Percentiles rank a stretch among this genome's conserved stretches.
Conservation (phyloP, 2,113 vertebrate genomes). For the Gopherus evgoodei region DNA sequence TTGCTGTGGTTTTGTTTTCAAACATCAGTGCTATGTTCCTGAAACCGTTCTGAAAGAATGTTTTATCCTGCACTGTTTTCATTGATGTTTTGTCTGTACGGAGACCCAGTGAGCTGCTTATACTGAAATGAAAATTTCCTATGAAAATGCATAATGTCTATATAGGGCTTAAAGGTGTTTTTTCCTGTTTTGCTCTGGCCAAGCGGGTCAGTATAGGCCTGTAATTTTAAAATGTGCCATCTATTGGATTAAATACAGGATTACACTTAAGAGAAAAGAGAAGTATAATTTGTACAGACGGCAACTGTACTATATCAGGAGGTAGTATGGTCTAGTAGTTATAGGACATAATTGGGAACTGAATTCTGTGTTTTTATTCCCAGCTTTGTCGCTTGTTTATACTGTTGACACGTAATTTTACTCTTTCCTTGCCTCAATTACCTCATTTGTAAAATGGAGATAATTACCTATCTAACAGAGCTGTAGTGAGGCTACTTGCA, state of each 20-base stretch:
- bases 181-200: background rate
- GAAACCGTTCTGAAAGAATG: background rate
- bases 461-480: background rate
- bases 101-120: background rate
- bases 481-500: rapidly evolving
- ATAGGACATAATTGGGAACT: background rate
- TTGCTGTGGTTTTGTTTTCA: background rate
- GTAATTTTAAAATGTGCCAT: background rate
- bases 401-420: background rate
- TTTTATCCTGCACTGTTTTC: background rate
- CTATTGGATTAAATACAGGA: background rate
- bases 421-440: background rate
- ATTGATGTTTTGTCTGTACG: background rate
- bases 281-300: background rate
- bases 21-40: background rate
- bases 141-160: background rate
- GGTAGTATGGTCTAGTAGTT: background rate
- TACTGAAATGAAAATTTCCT: background rate
- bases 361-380: background rate
- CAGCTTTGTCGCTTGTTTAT: background rate
- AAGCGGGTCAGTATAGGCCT: background rate
- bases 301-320: background rate
- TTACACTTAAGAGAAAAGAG: rapidly evolving
- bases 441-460: background rate
- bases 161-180: background rate